Evolutionary conservation across 1,140 invertebrate genomes (phyloP), one percentile per base, ranked within the genome.

Genomic region (Panonychus citri): DNA sequence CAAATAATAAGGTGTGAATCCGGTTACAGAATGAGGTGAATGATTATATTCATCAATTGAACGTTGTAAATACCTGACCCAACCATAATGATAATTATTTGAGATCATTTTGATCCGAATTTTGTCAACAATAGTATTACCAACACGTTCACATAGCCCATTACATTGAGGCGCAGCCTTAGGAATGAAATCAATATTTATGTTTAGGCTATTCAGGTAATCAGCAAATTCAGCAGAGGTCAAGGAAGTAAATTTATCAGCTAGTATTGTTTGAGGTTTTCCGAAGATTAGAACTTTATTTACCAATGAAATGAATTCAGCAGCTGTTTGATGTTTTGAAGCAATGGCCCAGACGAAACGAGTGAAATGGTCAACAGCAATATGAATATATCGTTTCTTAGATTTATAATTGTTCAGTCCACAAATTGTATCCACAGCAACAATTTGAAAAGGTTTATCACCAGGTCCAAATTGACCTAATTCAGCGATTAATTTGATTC

Each of bases 281-380:
- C 21, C 15, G 5, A 46, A 5, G 5, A 17, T 19, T 19, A 3
- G 1, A 8, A 55, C 25, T 15, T 10, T 26, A 50, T 55, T 30
- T 3, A 55, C 4, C 24, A 55, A 21, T 2, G 12, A 3, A 15
- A 55, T 46, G 21, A 55, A 55, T 27, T 55, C 54, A 3, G 1
- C 21, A 3, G 42, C 39, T 24, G 3, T 46, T 55, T 55, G 42
- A 2, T 25, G 19, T 5, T 19, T 28, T 21, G 55, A 53, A 12
- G 51, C 15, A 24, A 57, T 39, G 13, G 27, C 43, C 55, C 55
- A 57, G 27, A 53, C 43, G 27, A 53, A 57, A n/a, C 55, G 21
- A 53, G 51, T 54, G 46, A 54, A 54, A 26, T 54, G n/a, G 5
- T 55, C 53, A 25, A 54, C 42, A 54, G 53, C 53, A 13, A 54